Conservation (phyloP, 2,797 vertebrate species). For the Esox masquinongy region DNA sequence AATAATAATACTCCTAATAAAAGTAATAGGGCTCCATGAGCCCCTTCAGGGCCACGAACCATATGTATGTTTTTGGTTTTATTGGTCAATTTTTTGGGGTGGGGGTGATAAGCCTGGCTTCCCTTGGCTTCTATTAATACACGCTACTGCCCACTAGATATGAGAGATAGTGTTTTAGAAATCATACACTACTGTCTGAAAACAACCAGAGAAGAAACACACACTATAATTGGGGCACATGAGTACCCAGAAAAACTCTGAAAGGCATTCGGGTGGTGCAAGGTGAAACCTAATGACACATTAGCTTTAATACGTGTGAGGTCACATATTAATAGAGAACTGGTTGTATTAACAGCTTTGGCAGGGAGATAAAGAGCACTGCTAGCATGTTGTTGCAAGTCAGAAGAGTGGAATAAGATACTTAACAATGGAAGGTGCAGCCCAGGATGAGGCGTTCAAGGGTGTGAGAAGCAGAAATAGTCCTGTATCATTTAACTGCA, state of each 20-base stretch:
- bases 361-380: constrained; percentile 28
- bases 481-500: not conserved
- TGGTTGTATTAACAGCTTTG: constrained; percentile 42
- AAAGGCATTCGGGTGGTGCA: constrained; percentile 23
- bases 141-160: no score
- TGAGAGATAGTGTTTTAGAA: not conserved
- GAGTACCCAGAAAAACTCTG: not conserved
- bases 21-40: no score
- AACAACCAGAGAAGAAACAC: not conserved
- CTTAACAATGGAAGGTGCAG: constrained; percentile 23
- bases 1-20: no score
- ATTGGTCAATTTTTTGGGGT: no score
- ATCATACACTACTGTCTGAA: not conserved
- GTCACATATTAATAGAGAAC: constrained; percentile 29
- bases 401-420: constrained; percentile 22
- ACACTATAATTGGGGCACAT: not conserved
- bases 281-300: constrained; percentile 22
- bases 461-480: constrained; percentile 19
- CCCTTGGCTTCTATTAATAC: no score
- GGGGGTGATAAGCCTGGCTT: no score
- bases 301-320: not conserved
- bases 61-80: no score
- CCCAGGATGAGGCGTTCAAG: constrained; percentile 18
- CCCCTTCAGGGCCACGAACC: no score
- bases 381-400: constrained; percentile 39